Conservation (phyloP, 2,113 vertebrate genomes). For the Pholis gunnellus region DNA sequence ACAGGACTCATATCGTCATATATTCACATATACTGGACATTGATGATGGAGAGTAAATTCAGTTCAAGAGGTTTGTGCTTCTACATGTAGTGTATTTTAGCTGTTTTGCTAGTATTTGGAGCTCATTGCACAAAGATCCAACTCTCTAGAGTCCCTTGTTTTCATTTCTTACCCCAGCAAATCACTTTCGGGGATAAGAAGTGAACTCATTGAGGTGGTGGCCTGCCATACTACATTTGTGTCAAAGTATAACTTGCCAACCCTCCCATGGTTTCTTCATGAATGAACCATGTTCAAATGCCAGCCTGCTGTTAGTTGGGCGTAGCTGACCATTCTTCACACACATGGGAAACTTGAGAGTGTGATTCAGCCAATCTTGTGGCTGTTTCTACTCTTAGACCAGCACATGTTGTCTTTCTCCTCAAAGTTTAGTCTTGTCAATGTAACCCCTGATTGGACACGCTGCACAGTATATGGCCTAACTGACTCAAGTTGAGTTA, state of each 20-base stretch:
- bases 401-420: conserved; percentile 12
- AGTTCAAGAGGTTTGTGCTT: neutral
- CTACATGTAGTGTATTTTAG: neutral
- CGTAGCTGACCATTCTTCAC: conserved; percentile 45
- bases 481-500: neutral
- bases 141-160: conserved; percentile 40
- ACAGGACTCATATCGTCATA: neutral
- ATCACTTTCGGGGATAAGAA: conserved; percentile 57
- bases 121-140: conserved; percentile 37
- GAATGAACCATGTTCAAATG: conserved; percentile 57
- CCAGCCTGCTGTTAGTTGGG: conserved; percentile 62
- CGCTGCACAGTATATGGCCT: neutral
- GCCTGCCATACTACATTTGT: conserved; percentile 60
- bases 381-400: conserved; percentile 36
- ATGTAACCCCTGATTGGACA: conserved; percentile 19
- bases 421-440: conserved; percentile 11
- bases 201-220: conserved; percentile 56
- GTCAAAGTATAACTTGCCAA: conserved; percentile 58
- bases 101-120: conserved; percentile 23
- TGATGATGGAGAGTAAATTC: conserved; percentile 10
- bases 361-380: conserved; percentile 37
- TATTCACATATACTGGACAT: neutral
- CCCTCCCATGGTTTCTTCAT: conserved; percentile 51
- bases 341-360: conserved; percentile 54
- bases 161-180: conserved; percentile 45